Evolutionary conservation across 2,797 vertebrate species (phyloP).

Genomic region (Hippopotamyrus pictus): DNA sequence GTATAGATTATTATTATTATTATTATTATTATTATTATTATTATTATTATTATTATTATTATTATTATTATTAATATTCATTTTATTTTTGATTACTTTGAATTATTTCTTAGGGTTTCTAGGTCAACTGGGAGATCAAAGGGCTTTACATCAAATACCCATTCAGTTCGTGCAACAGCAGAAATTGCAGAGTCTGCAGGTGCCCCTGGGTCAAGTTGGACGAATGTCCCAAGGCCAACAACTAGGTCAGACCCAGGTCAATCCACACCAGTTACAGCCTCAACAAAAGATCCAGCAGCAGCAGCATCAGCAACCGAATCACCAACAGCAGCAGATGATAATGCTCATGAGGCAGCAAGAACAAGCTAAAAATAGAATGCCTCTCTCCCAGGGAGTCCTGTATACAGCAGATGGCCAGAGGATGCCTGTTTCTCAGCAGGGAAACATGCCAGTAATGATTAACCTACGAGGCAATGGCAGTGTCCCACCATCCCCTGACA

Average conservation of each 20-base stretch:
- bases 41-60: neutral
- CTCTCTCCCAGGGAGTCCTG: constrained; percentile 74
- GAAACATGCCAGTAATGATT: constrained; percentile 87
- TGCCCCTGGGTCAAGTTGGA: constrained; percentile 55
- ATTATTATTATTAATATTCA: neutral
- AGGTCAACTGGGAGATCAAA: constrained; percentile 82
- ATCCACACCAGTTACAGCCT: constrained; percentile 78
- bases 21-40: neutral
- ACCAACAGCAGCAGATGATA: constrained; percentile 85
- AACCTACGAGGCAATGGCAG: constrained; percentile 82
- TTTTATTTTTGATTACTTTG: neutral
- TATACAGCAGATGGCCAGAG: constrained; percentile 78
- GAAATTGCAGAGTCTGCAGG: constrained; percentile 74
- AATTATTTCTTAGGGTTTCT: constrained; percentile 69
- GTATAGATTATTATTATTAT: too few relatives aligned
- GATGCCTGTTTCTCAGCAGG: constrained; percentile 77
- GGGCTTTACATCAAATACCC: constrained; percentile 86
- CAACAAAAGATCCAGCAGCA: constrained; percentile 75
- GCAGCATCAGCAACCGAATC: constrained; percentile 60
- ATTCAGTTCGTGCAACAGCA: constrained; percentile 84
- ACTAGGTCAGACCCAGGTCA: constrained; percentile 51
- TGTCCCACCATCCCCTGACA: constrained; percentile 88
- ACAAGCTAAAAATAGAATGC: constrained; percentile 81
- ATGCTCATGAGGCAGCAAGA: constrained; percentile 96
- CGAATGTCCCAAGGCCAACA: constrained; percentile 48